Evolutionary conservation across 2,797 vertebrate genomes (phyloP).

Genomic region (Hozukius guyotensis): DNA sequence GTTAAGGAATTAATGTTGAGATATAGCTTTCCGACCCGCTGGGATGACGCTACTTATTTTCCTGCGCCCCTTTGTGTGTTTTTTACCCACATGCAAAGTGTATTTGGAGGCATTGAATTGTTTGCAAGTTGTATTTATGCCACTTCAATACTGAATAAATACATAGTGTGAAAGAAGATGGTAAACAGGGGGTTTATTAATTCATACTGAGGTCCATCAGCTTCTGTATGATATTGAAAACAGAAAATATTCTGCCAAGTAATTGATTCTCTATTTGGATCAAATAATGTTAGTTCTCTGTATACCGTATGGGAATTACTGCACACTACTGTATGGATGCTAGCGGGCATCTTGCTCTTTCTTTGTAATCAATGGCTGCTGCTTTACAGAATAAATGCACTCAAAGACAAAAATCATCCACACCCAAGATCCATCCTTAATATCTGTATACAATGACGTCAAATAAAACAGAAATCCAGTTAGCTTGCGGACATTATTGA

Average conservation of each 20-base stretch:
- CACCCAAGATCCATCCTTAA: slow-evolving; percentile 30
- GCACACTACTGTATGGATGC: slow-evolving; percentile 43
- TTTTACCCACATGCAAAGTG: slow-evolving; percentile 52
- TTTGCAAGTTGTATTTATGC: slow-evolving; percentile 67
- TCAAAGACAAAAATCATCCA: slow-evolving; percentile 41
- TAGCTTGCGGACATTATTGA: slow-evolving; percentile 26
- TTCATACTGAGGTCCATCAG: slow-evolving; percentile 62
- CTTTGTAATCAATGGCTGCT: slow-evolving; percentile 59
- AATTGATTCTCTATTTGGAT: slow-evolving; percentile 73
- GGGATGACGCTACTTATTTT: slow-evolving; percentile 49
- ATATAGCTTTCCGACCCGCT: slow-evolving; percentile 46
- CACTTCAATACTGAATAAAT: slow-evolving; percentile 71
- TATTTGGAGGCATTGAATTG: slow-evolving; percentile 63
- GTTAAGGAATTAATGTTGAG: slow-evolving; percentile 75
- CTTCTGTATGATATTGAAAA: slow-evolving; percentile 62
- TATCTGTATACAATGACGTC: slow-evolving; percentile 21
- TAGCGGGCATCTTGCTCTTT: slow-evolving; percentile 22
- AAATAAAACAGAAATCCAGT: slow-evolving; percentile 38
- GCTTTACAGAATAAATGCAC: slow-evolving; percentile 57
- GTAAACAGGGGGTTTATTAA: slow-evolving; percentile 68
- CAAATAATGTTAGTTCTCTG: slow-evolving; percentile 56
- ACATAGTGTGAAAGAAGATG: slow-evolving; percentile 49
- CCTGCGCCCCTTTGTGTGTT: slow-evolving; percentile 20
- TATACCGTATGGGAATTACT: slow-evolving; percentile 58
- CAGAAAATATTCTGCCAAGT: slow-evolving; percentile 57